Evolutionary conservation across 2,797 vertebrate species (phyloP), one percentile per base, ranked within the genome.

Genomic region (Sarcoramphus papa): DNA sequence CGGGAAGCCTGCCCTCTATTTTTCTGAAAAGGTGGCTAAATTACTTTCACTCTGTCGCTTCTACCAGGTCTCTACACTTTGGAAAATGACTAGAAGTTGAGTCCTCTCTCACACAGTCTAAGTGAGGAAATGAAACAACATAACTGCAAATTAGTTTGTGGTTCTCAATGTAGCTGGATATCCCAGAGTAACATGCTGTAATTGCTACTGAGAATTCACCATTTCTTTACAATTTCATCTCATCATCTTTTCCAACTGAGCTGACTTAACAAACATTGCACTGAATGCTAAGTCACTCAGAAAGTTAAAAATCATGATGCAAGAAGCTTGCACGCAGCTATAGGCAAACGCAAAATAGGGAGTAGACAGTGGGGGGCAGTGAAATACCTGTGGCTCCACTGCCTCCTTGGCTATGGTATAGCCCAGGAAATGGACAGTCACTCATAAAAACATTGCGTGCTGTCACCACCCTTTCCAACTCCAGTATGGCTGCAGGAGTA

Each of bases 11-110:
- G 19, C 62, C 68, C 67, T 88, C 68, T 94, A 45, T 76, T 97
- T 94, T 95, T 82, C 75, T 65, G n/a, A 85, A 80, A 33, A 88
- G 82, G 83, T 92, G 68, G 14, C 31, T 57, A 81, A 89, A 91
- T 88, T 78, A 75, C 65, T 62, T 57, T 74, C 76, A 90, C 86
- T 95, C 78, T 93, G 80, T 88, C 88, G 68, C 40, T 76, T 69
- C 33, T 28, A 28, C 72, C 4, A n/a, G 86, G 88, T 43, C n/a
- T 89, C 76, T 35, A 20, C 68, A 83, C 82, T 62, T 88, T 67
- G 50, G 73, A 81, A 64, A 95, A 93, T 77, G 85, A 90, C 77
- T 48, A 74, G 60, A 64, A 86, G 20, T 24, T 74, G 48, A 31
- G 30, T 84, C 47, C 53, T 90, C 59, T 67, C 37, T 62, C 57